phyloP scores from a whole-genome alignment of 1,140 invertebrate species.

The Zaprionus davidi region DNA sequence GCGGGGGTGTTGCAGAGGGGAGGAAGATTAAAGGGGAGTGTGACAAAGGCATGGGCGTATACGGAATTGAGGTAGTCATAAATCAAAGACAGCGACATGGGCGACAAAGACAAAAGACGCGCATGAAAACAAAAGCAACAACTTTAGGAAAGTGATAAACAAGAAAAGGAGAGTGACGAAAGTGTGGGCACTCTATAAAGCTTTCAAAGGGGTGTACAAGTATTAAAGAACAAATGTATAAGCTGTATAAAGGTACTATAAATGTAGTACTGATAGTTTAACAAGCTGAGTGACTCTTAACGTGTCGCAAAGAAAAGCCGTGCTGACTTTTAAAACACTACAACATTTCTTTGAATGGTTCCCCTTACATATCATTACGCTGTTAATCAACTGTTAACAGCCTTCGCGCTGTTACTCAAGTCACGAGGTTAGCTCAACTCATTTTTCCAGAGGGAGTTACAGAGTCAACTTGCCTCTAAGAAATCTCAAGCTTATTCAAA shows the following conservation, averaged over 20 bases:
- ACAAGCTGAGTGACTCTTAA: too few species aligned
- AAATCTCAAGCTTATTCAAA: not conserved
- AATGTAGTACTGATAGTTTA: too few species aligned
- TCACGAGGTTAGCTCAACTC: too few species aligned
- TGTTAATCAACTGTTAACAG: too few species aligned
- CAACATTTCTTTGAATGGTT: too few species aligned
- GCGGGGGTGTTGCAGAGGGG: not conserved
- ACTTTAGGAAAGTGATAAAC: not conserved
- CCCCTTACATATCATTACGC: too few species aligned
- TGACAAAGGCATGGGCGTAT: not conserved
- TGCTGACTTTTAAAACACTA: too few species aligned
- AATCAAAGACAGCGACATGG: constrained; percentile 48
- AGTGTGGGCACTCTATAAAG: constrained; percentile 35
- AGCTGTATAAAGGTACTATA: not conserved
- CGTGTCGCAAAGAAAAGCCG: too few species aligned
- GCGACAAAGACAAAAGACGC: constrained; percentile 26
- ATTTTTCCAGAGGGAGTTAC: too few species aligned
- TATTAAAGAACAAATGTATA: not conserved
- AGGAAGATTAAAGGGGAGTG: not conserved
- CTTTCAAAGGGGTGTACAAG: not conserved
- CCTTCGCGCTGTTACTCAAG: too few species aligned
- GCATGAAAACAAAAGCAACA: constrained; percentile 12
- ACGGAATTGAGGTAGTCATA: constrained; percentile 43
- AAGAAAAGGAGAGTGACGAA: not conserved
- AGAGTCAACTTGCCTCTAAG: not conserved